Evolutionary conservation across 2,888 invertebrate species (phyloP), one percentile per base, ranked within the genome.

Genomic region (Melikaiella ostensackeni): DNA sequence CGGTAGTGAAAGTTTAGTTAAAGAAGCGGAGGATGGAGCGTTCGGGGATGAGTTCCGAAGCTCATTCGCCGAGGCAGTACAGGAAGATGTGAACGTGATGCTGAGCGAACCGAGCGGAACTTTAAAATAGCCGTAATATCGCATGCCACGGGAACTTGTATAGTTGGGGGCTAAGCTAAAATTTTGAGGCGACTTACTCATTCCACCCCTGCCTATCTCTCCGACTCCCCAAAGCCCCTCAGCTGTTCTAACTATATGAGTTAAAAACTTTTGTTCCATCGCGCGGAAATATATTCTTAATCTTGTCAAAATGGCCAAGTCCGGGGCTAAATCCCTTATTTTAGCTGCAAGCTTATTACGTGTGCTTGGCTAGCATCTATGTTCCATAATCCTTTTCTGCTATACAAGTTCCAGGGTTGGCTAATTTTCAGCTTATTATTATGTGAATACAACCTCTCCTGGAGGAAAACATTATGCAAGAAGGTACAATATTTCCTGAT

Each of bases 1-100:
- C 79, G 79, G 77, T 78, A 81, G 82, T 80, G 79, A 80, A 80
- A 82, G 79, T 81, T 80, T 80, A 66, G 79, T 80, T 81, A 79
- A 81, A 81, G 81, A 77, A 80, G 75, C 76, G 55, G n/a, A 76
- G 74, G 61, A 59, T 61, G 21, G 38, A 74, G 55, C 16, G 27
- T 74, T 74, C n/a, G 59, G 42, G 74, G 57, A 74, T 61, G 74
- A 74, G 74, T 74, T 59, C 42, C 59, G 59, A 59, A 74, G 74
- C 74, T 74, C 35, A 59, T 74, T 59, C 59, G 59, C 35, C 24
- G 33, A 30, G 74, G 42, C 35, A 61, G 33, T 24, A 55, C 57
- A 59, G 59, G 42, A 81, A 82, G 80, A 82, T 79, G 82, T 79
- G 79, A 77, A 77, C 76, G 77, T 79, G 81, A 82, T 81, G 77